Base-by-base conservation (phyloP, 2,888 invertebrate genomes). In the Phortica okadai region DNA sequence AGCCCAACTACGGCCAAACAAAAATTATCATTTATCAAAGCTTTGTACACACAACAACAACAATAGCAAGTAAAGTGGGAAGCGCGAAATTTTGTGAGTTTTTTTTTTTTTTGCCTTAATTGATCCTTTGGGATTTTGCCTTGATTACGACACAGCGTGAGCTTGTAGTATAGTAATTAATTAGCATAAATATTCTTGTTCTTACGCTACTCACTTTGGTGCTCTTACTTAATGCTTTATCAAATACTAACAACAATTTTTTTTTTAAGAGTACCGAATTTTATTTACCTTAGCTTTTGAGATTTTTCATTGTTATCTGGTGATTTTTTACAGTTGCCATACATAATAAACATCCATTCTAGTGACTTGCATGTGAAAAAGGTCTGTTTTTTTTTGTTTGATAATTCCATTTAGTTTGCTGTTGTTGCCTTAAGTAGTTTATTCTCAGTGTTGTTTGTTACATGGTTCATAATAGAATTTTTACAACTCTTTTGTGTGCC, bases 11-110 rank as follows among this genome's bases (percentile, higher is more conserved):
- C 64, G 14, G 64, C 11, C 64, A 11, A 64, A 64, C 33, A 21
- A 8, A 21, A 33, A 64, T 64, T 8, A 64, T 64, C 64, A 64
- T 64, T 64, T 64, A 64, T 64, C 64, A 64, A 64, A 33, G 64
- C 14, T 25, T 11, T 64, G 33, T 5, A 50, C 14, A 50, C 50
- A 50, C 50, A 50, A 50, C 50, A 50, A 50, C 50, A 14, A 50
- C 1, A 14, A 2, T 2, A 11, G 8, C 50, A 3, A 50, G 50
- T 6, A 50, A 50, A 33, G 33, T 4, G 33, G 33, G 33, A 33
- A 33, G 33, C 33, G 33, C 33, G 33, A 33, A 33, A 33, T 33
- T 33, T 33, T 33, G 33, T 33, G 33, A 4, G 33, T 33, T 33
- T n/a, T n/a, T 5, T 33, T 33, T 50, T 50, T 50, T 50, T 50